phyloP scores from a whole-genome alignment of 1,140 invertebrate genomes.

The Heliconius melpomene region DNA sequence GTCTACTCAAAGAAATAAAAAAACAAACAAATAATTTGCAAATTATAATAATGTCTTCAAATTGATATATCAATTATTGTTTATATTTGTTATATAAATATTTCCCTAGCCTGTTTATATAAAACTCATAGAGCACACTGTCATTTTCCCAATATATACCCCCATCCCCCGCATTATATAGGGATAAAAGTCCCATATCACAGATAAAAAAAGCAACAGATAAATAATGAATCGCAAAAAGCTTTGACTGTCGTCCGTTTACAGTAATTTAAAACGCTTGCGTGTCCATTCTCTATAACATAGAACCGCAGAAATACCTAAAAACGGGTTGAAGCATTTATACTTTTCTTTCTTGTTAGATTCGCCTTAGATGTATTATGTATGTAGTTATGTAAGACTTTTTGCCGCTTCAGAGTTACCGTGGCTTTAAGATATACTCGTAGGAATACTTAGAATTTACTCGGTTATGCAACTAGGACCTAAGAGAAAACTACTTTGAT shows the following conservation, averaged over 20 bases:
- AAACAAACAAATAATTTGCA: too few relatives aligned
- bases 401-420: constrained; percentile 20
- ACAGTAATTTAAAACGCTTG: constrained; percentile 1
- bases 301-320: constrained; percentile 35
- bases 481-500: not conserved
- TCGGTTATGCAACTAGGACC: not conserved
- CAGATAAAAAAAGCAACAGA: not conserved
- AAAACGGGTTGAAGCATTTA: constrained; percentile 44
- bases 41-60: too few relatives aligned
- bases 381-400: constrained; percentile 31
- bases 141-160: too few relatives aligned
- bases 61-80: too few relatives aligned
- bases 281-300: constrained; percentile 1
- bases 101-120: too few relatives aligned
- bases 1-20: too few relatives aligned
- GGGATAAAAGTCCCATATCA: not conserved
- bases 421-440: constrained; percentile 8
- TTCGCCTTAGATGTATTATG: constrained; percentile 22
- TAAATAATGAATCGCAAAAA: not conserved
- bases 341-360: constrained; percentile 31
- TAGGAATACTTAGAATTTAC: constrained; percentile 3
- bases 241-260: not conserved
- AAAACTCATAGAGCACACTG: too few relatives aligned
- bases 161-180: too few relatives aligned
- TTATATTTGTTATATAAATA: too few relatives aligned